Evolutionary conservation across 1,140 invertebrate species (phyloP).

Genomic region (Notospermus geniculatus): DNA sequence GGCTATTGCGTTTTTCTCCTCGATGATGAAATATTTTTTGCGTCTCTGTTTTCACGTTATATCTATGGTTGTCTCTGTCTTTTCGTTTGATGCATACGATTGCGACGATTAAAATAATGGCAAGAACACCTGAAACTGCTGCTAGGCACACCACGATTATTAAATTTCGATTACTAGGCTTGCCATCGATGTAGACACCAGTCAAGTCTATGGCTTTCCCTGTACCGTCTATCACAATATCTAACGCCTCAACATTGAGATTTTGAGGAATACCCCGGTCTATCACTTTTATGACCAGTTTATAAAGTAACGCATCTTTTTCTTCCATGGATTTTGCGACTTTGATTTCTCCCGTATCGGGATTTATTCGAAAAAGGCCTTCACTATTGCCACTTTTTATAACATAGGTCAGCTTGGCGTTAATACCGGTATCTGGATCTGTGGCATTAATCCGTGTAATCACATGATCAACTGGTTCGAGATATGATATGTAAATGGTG

Average conservation of each 20-base stretch:
- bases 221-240: constrained; percentile 2
- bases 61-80: constrained; percentile 1
- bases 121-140: constrained; percentile 4
- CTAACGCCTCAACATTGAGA: not conserved
- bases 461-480: constrained; percentile 4
- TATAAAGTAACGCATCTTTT: not conserved
- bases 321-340: constrained; percentile 1
- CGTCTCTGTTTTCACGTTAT: constrained; percentile 10
- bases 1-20: too few relatives aligned
- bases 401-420: not conserved
- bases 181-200: not conserved
- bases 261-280: constrained; percentile 1
- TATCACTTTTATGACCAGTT: constrained; percentile 4
- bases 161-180: constrained; percentile 2
- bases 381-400: constrained; percentile 5
- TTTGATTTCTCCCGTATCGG: not conserved
- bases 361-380: not conserved
- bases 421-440: not conserved
- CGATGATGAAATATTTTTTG: constrained; percentile 4
- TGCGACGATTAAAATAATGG: constrained; percentile 1
- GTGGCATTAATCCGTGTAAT: constrained; percentile 6
- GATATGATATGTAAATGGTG: constrained; percentile 6
- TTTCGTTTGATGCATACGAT: not conserved
- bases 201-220: not conserved
- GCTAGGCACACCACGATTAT: constrained; percentile 3